A percentile compares a stretch with the other conserved stretches of the same genome.
Conservation (phyloP, 2,113 vertebrate species). For the Sinocyclocheilus anophthalmus region DNA sequence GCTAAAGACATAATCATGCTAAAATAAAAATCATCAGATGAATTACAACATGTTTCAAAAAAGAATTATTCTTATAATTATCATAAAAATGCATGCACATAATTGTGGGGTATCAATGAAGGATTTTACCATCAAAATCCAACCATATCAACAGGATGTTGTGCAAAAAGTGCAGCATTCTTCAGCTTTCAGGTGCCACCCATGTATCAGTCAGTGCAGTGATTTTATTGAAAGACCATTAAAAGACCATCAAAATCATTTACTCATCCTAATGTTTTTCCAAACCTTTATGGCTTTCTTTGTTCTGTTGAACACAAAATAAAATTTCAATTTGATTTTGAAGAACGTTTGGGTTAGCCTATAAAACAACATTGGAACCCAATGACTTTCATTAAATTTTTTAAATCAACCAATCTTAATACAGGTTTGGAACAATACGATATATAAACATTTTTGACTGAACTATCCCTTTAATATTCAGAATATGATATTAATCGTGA, state of each 20-base stretch:
- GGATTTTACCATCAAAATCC: background rate
- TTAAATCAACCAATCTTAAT: no score
- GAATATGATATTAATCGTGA: background rate
- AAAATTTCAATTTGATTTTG: background rate
- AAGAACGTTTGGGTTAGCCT: background rate
- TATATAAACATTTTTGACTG: background rate
- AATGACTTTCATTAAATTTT: background rate
- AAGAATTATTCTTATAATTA: background rate
- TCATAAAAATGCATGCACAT: background rate
- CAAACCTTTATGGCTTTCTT: background rate
- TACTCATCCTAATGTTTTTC: background rate
- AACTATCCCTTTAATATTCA: background rate
- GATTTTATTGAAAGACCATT: background rate
- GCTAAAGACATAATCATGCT: background rate
- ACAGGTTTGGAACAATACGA: background rate
- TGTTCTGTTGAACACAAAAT: no score
- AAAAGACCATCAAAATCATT: background rate
- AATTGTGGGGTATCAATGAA: background rate
- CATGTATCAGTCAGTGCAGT: background rate
- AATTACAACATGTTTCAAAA: background rate
- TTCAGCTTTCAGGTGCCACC: background rate
- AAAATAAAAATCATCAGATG: background rate
- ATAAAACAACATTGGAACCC: background rate
- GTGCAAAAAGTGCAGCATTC: background rate
- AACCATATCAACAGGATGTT: background rate